phyloP scores from a whole-genome alignment of 1,140 invertebrate species.

The Bombus consobrinus region DNA sequence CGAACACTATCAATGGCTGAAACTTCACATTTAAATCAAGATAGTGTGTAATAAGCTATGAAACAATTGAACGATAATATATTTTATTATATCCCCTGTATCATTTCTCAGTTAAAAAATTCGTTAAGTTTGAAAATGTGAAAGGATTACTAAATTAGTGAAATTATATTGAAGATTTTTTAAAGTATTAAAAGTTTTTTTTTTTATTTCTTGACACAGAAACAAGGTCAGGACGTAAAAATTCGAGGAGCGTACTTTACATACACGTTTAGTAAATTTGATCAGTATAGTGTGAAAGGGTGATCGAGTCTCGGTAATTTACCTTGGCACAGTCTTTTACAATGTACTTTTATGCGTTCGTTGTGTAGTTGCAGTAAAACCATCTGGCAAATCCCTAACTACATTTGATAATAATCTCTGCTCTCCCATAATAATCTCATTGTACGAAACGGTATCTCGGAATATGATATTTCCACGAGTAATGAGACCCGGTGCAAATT shows the following conservation, averaged over 20 bases:
- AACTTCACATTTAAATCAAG: neutral
- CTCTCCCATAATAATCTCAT: neutral
- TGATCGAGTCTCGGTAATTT: slow-evolving; percentile 9
- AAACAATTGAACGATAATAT: neutral
- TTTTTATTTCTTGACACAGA: neutral
- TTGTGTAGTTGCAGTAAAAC: slow-evolving; percentile 1
- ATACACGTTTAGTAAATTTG: neutral
- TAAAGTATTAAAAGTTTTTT: neutral
- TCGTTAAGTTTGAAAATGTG: neutral
- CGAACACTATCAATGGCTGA: neutral
- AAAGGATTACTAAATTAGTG: neutral
- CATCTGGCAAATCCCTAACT: neutral
- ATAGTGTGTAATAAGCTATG: neutral
- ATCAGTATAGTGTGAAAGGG: slow-evolving; percentile 12
- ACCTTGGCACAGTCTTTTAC: slow-evolving; percentile 46
- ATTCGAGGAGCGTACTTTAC: neutral
- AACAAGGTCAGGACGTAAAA: neutral
- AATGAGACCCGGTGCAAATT: neutral
- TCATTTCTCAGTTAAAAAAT: neutral
- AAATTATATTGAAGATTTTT: neutral
- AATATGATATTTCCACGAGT: neutral
- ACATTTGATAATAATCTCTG: slow-evolving; percentile 30
- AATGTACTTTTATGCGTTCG: neutral
- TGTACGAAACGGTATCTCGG: slow-evolving; percentile 2
- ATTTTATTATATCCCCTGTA: neutral